phyloP scores from a whole-genome alignment of 1,140 invertebrate species.

The Pseudomyrmex concolor region DNA sequence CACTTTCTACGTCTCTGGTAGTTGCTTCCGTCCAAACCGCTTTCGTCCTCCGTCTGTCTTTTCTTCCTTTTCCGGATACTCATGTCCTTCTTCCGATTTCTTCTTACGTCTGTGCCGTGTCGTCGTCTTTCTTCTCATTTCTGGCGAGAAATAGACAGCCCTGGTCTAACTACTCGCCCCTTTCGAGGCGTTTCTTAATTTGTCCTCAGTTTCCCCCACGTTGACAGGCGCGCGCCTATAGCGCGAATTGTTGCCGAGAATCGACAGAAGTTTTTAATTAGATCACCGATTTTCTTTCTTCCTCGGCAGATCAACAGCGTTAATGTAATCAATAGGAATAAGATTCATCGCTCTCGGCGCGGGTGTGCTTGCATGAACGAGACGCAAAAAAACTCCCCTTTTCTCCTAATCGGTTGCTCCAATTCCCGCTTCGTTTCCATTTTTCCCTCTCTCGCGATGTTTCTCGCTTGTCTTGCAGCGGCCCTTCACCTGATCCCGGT shows the following conservation, averaged over 20 bases:
- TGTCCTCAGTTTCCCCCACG: conserved; percentile 1
- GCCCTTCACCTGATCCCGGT: conserved; percentile 33
- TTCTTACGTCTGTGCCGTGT: background rate
- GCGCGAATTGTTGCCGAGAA: conserved; percentile 7
- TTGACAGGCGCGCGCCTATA: background rate
- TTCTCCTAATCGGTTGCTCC: conserved; percentile 13
- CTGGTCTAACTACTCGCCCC: background rate
- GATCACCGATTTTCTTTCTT: conserved; percentile 52
- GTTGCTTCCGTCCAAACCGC: conserved; percentile 30
- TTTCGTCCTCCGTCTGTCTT: conserved; percentile 38
- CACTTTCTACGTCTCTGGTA: conserved; percentile 65
- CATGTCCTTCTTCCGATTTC: conserved; percentile 15
- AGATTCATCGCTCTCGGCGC: conserved; percentile 5
- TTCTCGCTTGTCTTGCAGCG: conserved; percentile 11
- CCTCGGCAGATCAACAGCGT: conserved; percentile 53
- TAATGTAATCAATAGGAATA: conserved; percentile 35
- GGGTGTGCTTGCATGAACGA: background rate
- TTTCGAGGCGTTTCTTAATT: background rate
- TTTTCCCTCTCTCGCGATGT: background rate
- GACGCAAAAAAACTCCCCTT: conserved; percentile 5
- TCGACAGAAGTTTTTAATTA: conserved; percentile 75
- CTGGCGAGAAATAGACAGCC: background rate
- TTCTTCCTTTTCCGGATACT: conserved; percentile 10
- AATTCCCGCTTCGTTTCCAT: background rate
- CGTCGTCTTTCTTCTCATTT: background rate